Conservation (phyloP, 92 coral and sea anemone species). For the Paragorgia papillata region DNA sequence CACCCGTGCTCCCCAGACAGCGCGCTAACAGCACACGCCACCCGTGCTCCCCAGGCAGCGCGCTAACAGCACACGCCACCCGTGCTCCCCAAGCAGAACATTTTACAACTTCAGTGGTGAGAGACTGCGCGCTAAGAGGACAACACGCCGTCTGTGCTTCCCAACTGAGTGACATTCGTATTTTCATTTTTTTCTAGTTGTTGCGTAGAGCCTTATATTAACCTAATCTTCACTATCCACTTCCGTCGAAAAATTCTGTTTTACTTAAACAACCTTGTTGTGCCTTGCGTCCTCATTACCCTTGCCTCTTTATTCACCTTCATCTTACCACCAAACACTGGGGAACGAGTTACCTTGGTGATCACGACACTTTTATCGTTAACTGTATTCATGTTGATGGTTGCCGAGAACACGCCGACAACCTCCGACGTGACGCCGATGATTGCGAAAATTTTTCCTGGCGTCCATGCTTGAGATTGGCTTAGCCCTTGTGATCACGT, state of each 20-base stretch:
- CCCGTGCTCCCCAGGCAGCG: too few relatives aligned
- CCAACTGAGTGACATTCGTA: too few relatives aligned
- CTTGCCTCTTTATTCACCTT: constrained; percentile 93
- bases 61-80: too few relatives aligned
- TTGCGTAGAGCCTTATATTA: constrained; percentile 93
- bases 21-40: too few relatives aligned
- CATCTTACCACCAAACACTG: constrained; percentile 95
- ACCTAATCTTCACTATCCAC: constrained; percentile 83
- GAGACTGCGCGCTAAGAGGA: too few relatives aligned
- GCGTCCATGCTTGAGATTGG: constrained; percentile 98
- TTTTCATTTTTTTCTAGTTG: constrained; percentile 58
- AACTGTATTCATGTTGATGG: constrained; percentile 98
- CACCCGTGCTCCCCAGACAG: too few relatives aligned
- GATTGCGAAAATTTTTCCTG: constrained; percentile 94
- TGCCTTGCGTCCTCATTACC: constrained; percentile 94
- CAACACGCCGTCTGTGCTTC: too few relatives aligned
- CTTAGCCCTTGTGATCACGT: constrained; percentile 87
- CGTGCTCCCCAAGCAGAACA: too few relatives aligned
- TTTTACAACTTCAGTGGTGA: too few relatives aligned
- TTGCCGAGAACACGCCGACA: constrained; percentile 97
- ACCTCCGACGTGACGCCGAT: constrained; percentile 97
- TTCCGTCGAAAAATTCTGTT: constrained; percentile 92
- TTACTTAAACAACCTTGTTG: constrained; percentile 92
- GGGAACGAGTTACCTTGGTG: constrained; percentile 96
- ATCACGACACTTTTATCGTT: constrained; percentile 95